phyloP scores from a whole-genome alignment of 2,888 invertebrate species.

The Adelognathus sp. region DNA sequence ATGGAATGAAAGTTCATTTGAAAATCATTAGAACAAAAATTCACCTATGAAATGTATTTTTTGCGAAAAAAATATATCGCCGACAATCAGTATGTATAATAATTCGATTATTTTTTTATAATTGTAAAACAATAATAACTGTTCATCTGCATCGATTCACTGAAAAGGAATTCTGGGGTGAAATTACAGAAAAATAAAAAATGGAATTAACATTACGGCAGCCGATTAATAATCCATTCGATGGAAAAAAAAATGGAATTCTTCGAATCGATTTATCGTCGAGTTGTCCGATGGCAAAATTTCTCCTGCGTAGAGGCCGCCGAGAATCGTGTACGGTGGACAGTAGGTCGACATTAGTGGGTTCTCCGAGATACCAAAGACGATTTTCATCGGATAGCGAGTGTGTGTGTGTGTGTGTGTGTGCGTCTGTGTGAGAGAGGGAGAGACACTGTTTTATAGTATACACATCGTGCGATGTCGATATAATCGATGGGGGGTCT shows the following conservation, averaged over 20 bases:
- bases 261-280: background rate
- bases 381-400: slow-evolving; percentile 21
- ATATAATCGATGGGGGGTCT: slow-evolving; percentile 41
- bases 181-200: no score
- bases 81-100: no score
- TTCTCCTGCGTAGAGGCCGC: slow-evolving; percentile 44
- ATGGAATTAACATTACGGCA: no score
- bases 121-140: no score
- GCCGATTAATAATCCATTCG: background rate
- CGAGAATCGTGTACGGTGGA: slow-evolving; percentile 12
- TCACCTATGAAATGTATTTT: no score
- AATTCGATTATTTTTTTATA: no score
- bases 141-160: no score
- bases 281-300: slow-evolving; percentile 23
- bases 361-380: slow-evolving; percentile 8
- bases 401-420: background rate
- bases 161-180: no score
- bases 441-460: background rate
- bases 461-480: slow-evolving; percentile 40
- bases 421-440: background rate
- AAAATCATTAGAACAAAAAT: no score
- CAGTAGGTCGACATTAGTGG: slow-evolving; percentile 52
- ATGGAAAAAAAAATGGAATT: background rate
- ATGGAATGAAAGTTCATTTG: no score
- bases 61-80: no score